Conservation (phyloP, 1,140 invertebrate species). For the Lycorma delicatula region DNA sequence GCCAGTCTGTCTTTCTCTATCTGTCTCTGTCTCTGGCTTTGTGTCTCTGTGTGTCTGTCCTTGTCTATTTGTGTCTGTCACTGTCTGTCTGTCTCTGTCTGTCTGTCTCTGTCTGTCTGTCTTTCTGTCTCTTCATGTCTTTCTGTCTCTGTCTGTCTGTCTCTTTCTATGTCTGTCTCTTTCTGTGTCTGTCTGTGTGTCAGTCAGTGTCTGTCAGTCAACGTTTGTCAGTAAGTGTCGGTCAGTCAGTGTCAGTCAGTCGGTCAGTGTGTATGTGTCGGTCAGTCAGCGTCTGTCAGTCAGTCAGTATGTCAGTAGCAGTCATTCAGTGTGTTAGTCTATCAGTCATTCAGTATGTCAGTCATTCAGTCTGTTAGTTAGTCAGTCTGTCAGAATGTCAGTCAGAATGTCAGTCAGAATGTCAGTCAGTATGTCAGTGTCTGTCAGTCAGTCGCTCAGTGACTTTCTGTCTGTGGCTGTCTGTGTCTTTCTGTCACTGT, state of each 20-base stretch:
- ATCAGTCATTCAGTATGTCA: constrained; percentile 17
- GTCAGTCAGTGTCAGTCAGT: constrained; percentile 18
- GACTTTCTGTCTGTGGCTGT: constrained; percentile 20
- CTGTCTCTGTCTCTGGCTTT: background rate
- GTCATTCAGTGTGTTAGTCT: constrained; percentile 5
- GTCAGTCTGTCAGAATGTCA: constrained; percentile 15
- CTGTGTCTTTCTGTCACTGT: constrained; percentile 19
- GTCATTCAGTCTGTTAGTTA: constrained; percentile 17
- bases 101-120: constrained; percentile 21
- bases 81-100: constrained; percentile 18
- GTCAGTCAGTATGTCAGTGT: constrained; percentile 19
- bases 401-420: constrained; percentile 17
- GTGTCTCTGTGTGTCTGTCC: constrained; percentile 12
- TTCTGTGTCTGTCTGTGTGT: constrained; percentile 19
- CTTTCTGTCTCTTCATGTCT: constrained; percentile 8
- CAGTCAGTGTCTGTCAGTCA: constrained; percentile 10
- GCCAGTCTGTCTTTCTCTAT: background rate
- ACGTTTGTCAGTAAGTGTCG: constrained; percentile 15
- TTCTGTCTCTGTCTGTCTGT: constrained; percentile 16
- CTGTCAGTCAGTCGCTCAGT: constrained; percentile 21
- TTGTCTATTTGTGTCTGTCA: background rate
- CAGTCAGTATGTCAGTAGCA: constrained; percentile 12
- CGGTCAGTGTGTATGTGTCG: constrained; percentile 21
- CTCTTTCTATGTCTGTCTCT: constrained; percentile 14
- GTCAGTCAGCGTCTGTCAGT: constrained; percentile 22